Evolutionary conservation across 2,888 invertebrate species (phyloP).

Genomic region (Taenaris catops): DNA sequence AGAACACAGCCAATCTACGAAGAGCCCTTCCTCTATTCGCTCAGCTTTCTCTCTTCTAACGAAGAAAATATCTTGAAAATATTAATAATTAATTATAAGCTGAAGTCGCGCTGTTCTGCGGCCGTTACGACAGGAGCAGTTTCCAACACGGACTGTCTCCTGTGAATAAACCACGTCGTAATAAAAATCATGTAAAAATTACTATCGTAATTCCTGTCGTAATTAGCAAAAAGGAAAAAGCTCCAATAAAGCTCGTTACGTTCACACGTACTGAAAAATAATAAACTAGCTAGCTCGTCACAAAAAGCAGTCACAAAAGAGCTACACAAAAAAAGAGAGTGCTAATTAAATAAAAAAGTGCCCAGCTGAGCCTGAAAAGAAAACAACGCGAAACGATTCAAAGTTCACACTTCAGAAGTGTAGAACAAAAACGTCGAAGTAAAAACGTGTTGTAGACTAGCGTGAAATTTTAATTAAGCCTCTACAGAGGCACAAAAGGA

Average conservation of each 20-base stretch:
- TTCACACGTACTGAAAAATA: slow-evolving; percentile 5
- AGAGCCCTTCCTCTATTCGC: slow-evolving; percentile 40
- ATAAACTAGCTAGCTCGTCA: slow-evolving; percentile 15
- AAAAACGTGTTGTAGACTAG: slow-evolving; percentile 37
- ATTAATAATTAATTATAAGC: no score
- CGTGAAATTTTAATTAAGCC: slow-evolving; percentile 75
- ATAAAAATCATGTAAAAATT: no score
- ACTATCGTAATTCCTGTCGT: no score
- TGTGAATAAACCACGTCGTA: no score
- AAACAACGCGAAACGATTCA: slow-evolving; percentile 45
- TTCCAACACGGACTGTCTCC: no score
- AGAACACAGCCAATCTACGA: slow-evolving; percentile 39
- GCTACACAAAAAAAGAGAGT: slow-evolving; percentile 22
- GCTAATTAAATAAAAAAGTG: slow-evolving; percentile 56
- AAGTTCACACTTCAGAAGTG: slow-evolving; percentile 73
- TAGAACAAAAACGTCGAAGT: slow-evolving; percentile 49
- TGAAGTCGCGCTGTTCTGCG: no score
- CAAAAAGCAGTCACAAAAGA: slow-evolving; percentile 15
- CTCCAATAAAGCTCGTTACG: not conserved
- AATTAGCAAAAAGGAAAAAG: not conserved
- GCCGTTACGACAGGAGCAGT: no score
- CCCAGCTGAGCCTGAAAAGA: slow-evolving; percentile 35
- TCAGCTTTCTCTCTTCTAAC: slow-evolving; percentile 25
- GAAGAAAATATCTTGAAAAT: slow-evolving; percentile 4
- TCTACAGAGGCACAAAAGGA: slow-evolving; percentile 54